phyloP scores from a whole-genome alignment of 2,797 vertebrate genomes.

The Enteromius unitaeniatus region DNA sequence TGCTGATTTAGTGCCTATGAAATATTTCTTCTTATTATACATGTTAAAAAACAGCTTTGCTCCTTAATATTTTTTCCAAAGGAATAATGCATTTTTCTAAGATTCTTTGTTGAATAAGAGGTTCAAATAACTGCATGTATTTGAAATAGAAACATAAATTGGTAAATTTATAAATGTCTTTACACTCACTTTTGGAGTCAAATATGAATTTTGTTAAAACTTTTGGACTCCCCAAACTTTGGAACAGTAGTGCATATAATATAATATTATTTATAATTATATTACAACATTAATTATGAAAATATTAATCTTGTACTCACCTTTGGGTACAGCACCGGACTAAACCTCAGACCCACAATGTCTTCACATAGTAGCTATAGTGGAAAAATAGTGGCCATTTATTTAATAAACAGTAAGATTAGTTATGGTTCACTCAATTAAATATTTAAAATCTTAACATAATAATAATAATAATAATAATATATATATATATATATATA shows the following conservation, averaged over 20 bases:
- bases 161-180: not conserved
- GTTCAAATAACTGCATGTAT: not conserved
- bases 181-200: not conserved
- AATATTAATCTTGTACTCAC: constrained; percentile 69
- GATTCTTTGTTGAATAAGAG: not conserved
- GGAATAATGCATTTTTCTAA: not conserved
- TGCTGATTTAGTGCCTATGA: not conserved
- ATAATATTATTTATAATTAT: not conserved
- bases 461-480: too few relatives aligned
- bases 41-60: not conserved
- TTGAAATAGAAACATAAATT: not conserved
- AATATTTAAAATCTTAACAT: not conserved
- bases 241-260: not conserved
- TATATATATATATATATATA: too few relatives aligned
- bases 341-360: constrained; percentile 84
- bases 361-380: constrained; percentile 89
- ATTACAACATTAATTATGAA: not conserved
- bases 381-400: not conserved
- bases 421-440: not conserved
- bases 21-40: not conserved
- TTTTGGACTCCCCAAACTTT: not conserved
- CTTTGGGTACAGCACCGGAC: constrained; percentile 91
- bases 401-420: not conserved
- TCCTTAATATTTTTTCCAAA: not conserved
- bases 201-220: not conserved